These are phyloP conservation scores for Leucophenga montana DNA, from an alignment of 2,888 invertebrate genomes.

Conservation along the genomic window DNA sequence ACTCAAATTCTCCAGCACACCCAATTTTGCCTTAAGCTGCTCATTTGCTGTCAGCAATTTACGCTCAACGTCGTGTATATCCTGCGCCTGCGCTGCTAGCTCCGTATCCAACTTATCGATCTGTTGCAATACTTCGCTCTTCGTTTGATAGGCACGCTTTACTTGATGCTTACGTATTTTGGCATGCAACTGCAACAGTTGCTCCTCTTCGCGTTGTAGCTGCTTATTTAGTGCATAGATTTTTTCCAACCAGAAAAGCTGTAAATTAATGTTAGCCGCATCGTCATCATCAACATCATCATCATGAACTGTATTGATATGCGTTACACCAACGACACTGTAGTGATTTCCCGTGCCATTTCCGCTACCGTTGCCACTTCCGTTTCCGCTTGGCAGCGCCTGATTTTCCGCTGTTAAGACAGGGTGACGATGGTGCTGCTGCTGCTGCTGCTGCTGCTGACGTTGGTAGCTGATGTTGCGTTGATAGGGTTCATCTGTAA, in stretches of 20 bases:
- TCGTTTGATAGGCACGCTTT: slow-evolving; percentile 61
- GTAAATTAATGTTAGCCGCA: slow-evolving; percentile 61
- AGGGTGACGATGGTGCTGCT: slow-evolving; percentile 27
- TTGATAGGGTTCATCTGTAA: slow-evolving; percentile 50
- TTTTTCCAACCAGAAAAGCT: slow-evolving; percentile 83
- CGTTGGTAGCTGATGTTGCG: slow-evolving; percentile 14
- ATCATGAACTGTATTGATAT: not conserved
- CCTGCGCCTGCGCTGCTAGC: slow-evolving; percentile 74
- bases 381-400: slow-evolving; percentile 12
- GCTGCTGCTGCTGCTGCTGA: slow-evolving; percentile 24
- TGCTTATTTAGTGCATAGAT: slow-evolving; percentile 83
- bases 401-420: slow-evolving; percentile 10
- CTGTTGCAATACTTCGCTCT: slow-evolving; percentile 63
- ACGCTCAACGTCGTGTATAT: slow-evolving; percentile 75
- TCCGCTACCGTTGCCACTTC: slow-evolving; percentile 27
- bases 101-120: slow-evolving; percentile 74
- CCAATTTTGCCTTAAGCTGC: slow-evolving; percentile 75
- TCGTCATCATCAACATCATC: slow-evolving; percentile 17
- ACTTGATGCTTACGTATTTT: slow-evolving; percentile 77
- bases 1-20: slow-evolving; percentile 75
- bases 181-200: slow-evolving; percentile 79
- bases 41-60: slow-evolving; percentile 75
- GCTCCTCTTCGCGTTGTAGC: slow-evolving; percentile 82
- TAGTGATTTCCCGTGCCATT: slow-evolving; percentile 20
- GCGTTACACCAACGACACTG: slow-evolving; percentile 8